Percentiles rank a stretch among this genome's conserved stretches.
Conservation (phyloP, 2,113 vertebrate genomes). For the Phodopus roborovskii region DNA sequence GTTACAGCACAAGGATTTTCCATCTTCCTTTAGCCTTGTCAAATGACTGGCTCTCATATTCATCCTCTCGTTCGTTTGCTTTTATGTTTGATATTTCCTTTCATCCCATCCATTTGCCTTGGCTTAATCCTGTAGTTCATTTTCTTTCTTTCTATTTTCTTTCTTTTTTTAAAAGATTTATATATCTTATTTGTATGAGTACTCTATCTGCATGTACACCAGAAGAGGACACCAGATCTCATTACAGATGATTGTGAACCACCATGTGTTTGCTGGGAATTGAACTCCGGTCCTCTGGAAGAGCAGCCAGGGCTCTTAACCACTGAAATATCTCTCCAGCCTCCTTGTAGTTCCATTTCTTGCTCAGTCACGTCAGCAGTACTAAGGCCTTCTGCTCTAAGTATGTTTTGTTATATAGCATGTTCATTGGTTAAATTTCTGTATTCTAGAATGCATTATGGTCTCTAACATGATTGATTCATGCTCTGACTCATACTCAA, state of each 20-base stretch:
- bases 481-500: neutral
- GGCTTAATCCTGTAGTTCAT: too few species aligned
- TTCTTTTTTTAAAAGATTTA: too few species aligned
- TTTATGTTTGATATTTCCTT: neutral
- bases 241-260: too few species aligned
- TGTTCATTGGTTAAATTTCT: neutral
- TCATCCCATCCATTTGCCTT: neutral
- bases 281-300: too few species aligned
- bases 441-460: neutral
- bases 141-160: neutral
- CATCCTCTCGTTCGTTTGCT: neutral
- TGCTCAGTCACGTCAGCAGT: neutral
- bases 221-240: too few species aligned
- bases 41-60: neutral
- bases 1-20: neutral
- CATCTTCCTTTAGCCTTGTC: slow-evolving; percentile 11
- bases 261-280: too few species aligned
- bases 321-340: too few species aligned
- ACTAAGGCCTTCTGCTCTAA: neutral
- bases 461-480: neutral
- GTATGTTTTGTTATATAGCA: neutral
- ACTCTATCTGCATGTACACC: too few species aligned
- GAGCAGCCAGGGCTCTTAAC: too few species aligned
- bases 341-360: neutral
- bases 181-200: too few species aligned